Percentiles rank a stretch among this genome's conserved stretches.
phyloP scores from a whole-genome alignment of 2,113 vertebrate genomes.

The Cepphus grylle region DNA sequence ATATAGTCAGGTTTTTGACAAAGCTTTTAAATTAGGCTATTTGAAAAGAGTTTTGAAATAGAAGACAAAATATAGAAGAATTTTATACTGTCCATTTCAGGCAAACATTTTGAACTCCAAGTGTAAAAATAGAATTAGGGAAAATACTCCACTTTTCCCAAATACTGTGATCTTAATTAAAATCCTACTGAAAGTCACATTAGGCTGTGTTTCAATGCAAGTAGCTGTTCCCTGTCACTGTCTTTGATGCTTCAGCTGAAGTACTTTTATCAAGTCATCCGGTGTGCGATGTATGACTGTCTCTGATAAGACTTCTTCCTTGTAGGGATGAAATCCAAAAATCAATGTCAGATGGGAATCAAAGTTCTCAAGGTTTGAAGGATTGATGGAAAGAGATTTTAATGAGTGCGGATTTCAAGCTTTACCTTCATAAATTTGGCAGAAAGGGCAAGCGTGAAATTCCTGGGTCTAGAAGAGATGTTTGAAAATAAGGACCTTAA shows the following conservation, averaged over 20 bases:
- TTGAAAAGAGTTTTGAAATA: not conserved
- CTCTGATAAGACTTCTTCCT: slow-evolving; percentile 59
- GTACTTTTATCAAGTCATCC: slow-evolving; percentile 42
- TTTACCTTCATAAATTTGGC: slow-evolving; percentile 45
- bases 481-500: not conserved
- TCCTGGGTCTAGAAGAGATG: slow-evolving; percentile 29
- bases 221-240: slow-evolving; percentile 23
- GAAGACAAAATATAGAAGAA: not conserved
- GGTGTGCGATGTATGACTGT: slow-evolving; percentile 21
- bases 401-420: slow-evolving; percentile 56
- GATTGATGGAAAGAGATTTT: slow-evolving; percentile 59
- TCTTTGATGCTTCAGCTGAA: slow-evolving; percentile 46
- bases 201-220: slow-evolving; percentile 30
- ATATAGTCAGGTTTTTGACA: not conserved
- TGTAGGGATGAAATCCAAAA: slow-evolving; percentile 56
- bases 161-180: not conserved
- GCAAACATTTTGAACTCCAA: not conserved
- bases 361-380: slow-evolving; percentile 47
- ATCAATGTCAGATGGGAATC: slow-evolving; percentile 71
- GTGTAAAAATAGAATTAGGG: not conserved
- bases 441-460: slow-evolving; percentile 46
- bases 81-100: not conserved
- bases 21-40: not conserved
- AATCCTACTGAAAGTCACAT: slow-evolving; percentile 17
- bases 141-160: not conserved